These are phyloP conservation scores for Cyclina sinensis DNA, from an alignment of 1,140 invertebrate genomes.

Conservation along the genomic window DNA sequence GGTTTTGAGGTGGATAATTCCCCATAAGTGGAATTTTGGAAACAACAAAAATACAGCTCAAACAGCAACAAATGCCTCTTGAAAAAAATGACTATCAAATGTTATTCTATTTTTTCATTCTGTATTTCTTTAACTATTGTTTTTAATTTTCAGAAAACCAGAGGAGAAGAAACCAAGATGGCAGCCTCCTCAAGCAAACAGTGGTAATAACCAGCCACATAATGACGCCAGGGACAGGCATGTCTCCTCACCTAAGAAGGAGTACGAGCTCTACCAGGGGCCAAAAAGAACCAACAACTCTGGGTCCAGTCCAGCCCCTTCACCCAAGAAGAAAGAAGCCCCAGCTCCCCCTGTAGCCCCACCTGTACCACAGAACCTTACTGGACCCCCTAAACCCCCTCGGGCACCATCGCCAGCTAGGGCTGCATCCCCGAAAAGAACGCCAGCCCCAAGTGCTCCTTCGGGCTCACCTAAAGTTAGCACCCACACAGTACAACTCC, in stretches of 20 bases:
- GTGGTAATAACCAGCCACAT: neutral
- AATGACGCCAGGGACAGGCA: constrained; percentile 53
- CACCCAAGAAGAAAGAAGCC: constrained; percentile 76
- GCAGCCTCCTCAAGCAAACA: constrained; percentile 76
- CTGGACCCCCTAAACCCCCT: constrained; percentile 51
- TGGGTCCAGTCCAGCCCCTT: constrained; percentile 33
- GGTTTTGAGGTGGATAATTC: too few species aligned
- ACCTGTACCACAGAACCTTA: neutral
- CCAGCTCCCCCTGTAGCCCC: constrained; percentile 64
- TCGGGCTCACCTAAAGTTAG: constrained; percentile 44
- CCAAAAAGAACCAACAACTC: constrained; percentile 19
- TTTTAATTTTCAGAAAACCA: constrained; percentile 81
- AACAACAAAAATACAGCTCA: too few species aligned
- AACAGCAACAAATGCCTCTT: too few species aligned
- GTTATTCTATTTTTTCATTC: too few species aligned
- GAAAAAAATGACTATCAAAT: too few species aligned
- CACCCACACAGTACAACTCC: constrained; percentile 36
- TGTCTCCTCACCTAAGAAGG: constrained; percentile 54
- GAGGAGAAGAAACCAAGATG: constrained; percentile 80
- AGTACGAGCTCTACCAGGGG: constrained; percentile 62
- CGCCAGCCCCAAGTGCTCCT: neutral
- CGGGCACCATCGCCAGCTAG: constrained; percentile 42
- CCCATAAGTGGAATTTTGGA: too few species aligned
- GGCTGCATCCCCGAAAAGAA: constrained; percentile 30
- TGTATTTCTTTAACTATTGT: too few species aligned